Evolutionary conservation across 2,797 vertebrate species (phyloP).

Genomic region (Lacerta bilineata): DNA sequence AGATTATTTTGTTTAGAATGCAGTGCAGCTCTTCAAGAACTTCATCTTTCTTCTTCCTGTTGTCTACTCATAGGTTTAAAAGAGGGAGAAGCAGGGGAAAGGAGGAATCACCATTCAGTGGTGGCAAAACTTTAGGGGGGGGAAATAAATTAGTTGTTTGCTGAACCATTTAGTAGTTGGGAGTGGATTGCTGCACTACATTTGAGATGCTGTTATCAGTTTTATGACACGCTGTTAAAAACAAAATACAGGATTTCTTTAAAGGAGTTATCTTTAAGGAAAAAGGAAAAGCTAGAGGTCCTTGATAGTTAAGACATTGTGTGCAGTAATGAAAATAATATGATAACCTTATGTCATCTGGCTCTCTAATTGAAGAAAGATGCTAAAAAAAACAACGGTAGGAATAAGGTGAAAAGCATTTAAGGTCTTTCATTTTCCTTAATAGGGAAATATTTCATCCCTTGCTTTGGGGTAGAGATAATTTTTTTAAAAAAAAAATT

Average conservation of each 20-base stretch:
- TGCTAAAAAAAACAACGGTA: conserved; percentile 60
- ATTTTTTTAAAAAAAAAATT: conserved; percentile 60
- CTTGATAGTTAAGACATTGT: conserved; percentile 55
- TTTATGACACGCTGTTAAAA: conserved; percentile 66
- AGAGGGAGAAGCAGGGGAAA: fast-evolving
- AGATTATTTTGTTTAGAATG: conserved; percentile 69
- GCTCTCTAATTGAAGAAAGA: conserved; percentile 73
- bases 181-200: conserved; percentile 64
- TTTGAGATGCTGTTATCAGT: conserved; percentile 65
- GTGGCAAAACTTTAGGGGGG: conserved; percentile 53
- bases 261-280: conserved; percentile 64
- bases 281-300: conserved; percentile 63
- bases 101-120: conserved; percentile 25
- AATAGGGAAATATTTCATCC: conserved; percentile 68
- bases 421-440: conserved; percentile 64
- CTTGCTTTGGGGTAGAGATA: conserved; percentile 57
- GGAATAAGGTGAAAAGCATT: conserved; percentile 53
- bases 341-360: conserved; percentile 65
- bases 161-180: conserved; percentile 38
- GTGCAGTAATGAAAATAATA: conserved; percentile 65
- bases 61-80: conserved; percentile 48
- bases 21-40: conserved; percentile 65
- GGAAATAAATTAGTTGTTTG: conserved; percentile 67
- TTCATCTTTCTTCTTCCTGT: conserved; percentile 41
- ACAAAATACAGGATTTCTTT: conserved; percentile 59